A percentile compares a stretch with the other conserved stretches of the same genome.
Conservation (phyloP, 2,888 invertebrate genomes). For the Pimpla rufipes region DNA sequence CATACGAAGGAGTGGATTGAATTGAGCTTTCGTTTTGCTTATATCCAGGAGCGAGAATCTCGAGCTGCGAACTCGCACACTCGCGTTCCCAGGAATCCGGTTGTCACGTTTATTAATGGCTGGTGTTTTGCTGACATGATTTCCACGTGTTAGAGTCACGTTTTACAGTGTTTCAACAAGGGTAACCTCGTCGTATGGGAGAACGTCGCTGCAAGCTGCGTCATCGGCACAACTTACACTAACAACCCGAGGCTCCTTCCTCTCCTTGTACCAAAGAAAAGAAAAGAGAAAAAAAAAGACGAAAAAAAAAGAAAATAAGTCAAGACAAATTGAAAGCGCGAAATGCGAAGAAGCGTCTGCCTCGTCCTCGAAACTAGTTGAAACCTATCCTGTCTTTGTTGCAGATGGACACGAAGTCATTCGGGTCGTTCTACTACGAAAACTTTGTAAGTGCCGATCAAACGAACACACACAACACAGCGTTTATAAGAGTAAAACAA, state of each 20-base stretch:
- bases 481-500: slow-evolving; percentile 28
- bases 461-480: slow-evolving; percentile 64
- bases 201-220: slow-evolving; percentile 85
- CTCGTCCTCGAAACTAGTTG: slow-evolving; percentile 82
- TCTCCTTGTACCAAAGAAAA: slow-evolving; percentile 57
- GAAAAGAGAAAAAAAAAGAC: slow-evolving; percentile 68
- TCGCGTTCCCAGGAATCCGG: slow-evolving; percentile 36
- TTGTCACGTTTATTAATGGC: slow-evolving; percentile 71
- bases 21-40: slow-evolving; percentile 44
- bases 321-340: slow-evolving; percentile 30
- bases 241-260: slow-evolving; percentile 57
- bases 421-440: slow-evolving; percentile 98
- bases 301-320: slow-evolving; percentile 68
- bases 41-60: slow-evolving; percentile 56
- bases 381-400: slow-evolving; percentile 87
- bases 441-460: slow-evolving; percentile 94
- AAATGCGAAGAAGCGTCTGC: slow-evolving; percentile 61
- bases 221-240: slow-evolving; percentile 85
- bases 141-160: slow-evolving; percentile 76
- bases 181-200: slow-evolving; percentile 83
- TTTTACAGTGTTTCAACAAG: slow-evolving; percentile 84
- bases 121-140: slow-evolving; percentile 76
- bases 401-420: slow-evolving; percentile 98
- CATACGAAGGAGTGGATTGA: slow-evolving; percentile 30
- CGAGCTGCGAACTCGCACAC: slow-evolving; percentile 46